These are phyloP conservation scores for Casuarius casuarius DNA, from an alignment of 2,113 vertebrate genomes.

Conservation along the genomic window DNA sequence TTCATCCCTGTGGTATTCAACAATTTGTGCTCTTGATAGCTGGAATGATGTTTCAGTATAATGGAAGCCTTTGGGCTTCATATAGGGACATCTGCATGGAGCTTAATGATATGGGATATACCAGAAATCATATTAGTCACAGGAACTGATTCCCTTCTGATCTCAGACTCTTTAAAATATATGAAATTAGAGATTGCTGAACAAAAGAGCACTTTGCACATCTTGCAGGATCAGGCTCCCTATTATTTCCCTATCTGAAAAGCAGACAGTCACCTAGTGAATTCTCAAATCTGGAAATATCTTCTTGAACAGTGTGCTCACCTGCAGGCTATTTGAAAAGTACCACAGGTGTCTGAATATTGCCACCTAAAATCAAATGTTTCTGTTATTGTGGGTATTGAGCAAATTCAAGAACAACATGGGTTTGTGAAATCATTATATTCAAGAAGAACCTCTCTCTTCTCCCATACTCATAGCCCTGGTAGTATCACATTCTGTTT, in stretches of 20 bases:
- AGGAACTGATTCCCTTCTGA: not conserved
- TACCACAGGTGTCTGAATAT: not conserved
- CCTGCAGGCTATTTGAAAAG: not conserved
- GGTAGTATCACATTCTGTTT: constrained; percentile 45
- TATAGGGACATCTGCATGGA: not conserved
- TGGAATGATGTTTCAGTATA: not conserved
- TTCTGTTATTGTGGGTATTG: not conserved
- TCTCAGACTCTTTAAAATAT: not conserved
- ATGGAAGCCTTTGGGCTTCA: not conserved
- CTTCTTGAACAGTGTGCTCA: not conserved
- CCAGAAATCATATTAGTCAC: not conserved
- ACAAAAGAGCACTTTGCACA: not conserved
- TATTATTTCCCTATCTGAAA: not conserved
- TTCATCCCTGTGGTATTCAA: not conserved
- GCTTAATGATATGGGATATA: not conserved
- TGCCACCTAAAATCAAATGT: not conserved
- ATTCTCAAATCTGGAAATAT: not conserved
- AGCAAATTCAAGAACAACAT: not conserved
- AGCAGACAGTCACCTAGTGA: not conserved
- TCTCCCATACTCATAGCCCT: not conserved
- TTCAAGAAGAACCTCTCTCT: not conserved
- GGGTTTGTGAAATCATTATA: not conserved
- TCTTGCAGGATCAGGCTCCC: not conserved
- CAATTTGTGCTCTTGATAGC: not conserved
- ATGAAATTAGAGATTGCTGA: not conserved